Percentiles rank a stretch among this genome's conserved stretches.
phyloP scores from a whole-genome alignment of 2,113 vertebrate species.

The Rynchops niger region DNA sequence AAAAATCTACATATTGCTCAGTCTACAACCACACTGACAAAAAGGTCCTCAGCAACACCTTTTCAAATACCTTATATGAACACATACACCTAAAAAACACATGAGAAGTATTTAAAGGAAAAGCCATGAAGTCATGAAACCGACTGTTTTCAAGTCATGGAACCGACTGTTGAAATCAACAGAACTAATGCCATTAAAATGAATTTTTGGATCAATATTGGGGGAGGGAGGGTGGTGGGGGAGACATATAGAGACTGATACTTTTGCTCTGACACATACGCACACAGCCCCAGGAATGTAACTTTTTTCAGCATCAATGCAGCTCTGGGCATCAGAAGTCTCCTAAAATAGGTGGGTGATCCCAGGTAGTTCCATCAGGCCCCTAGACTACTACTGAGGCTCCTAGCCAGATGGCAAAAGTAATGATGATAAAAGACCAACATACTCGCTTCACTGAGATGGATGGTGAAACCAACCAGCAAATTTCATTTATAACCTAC shows the following conservation, averaged over 20 bases:
- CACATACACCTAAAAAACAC: background rate
- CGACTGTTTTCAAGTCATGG: background rate
- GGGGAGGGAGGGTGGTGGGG: too few species aligned
- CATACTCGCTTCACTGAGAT: background rate
- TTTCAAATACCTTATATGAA: background rate
- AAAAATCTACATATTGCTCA: background rate
- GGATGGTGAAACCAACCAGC: conserved; percentile 7
- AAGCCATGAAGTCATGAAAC: background rate
- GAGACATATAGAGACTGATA: background rate
- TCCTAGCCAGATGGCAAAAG: background rate
- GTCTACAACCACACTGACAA: background rate
- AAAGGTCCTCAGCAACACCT: background rate
- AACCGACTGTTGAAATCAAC: background rate
- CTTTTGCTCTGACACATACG: background rate
- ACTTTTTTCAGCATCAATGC: background rate
- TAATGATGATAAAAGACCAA: background rate
- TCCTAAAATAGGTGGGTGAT: background rate
- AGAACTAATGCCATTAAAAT: background rate
- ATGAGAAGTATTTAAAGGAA: background rate
- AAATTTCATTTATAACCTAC: conserved; percentile 30
- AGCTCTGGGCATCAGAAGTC: background rate
- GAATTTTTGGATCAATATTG: background rate
- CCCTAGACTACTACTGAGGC: background rate
- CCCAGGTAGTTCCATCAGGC: background rate
- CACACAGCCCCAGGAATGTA: background rate